Conservation (phyloP, 1,140 invertebrate species). For the Pachyrhynchus sulphureomaculatus region DNA sequence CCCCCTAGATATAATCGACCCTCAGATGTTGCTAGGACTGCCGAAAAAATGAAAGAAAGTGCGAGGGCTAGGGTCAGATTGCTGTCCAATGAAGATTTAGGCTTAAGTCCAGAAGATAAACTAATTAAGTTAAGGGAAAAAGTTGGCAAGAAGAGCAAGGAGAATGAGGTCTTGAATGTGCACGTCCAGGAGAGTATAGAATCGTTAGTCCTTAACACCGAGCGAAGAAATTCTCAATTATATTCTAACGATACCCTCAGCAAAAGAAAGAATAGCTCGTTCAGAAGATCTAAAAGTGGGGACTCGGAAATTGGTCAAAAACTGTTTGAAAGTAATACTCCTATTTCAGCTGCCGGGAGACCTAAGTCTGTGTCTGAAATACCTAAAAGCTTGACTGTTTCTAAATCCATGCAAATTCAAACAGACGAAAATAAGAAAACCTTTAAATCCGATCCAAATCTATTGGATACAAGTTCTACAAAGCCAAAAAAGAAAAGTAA, state of each 20-base stretch:
- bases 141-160: constrained; percentile 36
- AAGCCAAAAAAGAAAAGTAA: constrained; percentile 54
- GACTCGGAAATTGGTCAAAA: constrained; percentile 22
- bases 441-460: constrained; percentile 62
- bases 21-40: constrained; percentile 52
- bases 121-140: constrained; percentile 52
- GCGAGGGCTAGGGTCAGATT: constrained; percentile 67
- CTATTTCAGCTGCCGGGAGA: constrained; percentile 4
- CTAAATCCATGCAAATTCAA: background rate
- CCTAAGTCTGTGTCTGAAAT: constrained; percentile 46
- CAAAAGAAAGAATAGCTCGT: constrained; percentile 41
- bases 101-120: constrained; percentile 69
- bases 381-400: constrained; percentile 16
- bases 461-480: constrained; percentile 51
- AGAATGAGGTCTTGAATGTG: constrained; percentile 18
- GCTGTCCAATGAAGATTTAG: constrained; percentile 63
- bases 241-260: constrained; percentile 43
- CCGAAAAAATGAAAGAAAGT: constrained; percentile 65
- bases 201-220: constrained; percentile 38
- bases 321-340: background rate
- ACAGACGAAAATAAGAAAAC: constrained; percentile 40
- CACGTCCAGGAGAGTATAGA: constrained; percentile 38
- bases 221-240: constrained; percentile 33
- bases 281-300: constrained; percentile 42
- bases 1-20: constrained; percentile 31